Base-by-base conservation (phyloP, 2,797 vertebrate genomes). In the Ambastaia sidthimunki region DNA sequence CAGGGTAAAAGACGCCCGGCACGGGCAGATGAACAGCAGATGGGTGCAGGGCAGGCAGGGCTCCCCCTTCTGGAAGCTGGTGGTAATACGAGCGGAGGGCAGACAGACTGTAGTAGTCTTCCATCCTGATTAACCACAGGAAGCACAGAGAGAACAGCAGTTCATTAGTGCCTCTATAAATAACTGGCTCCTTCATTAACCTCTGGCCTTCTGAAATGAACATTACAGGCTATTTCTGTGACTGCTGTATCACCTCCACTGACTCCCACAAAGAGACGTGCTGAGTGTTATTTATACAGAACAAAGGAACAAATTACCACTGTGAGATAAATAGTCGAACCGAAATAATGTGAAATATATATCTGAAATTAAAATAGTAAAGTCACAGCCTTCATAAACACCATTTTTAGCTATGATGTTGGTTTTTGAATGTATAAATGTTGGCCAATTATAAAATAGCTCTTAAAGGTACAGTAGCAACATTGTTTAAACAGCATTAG, bases 11-110 rank as follows among this genome's bases (percentile, higher is more conserved):
- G 34, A 95, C 94, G 59, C 96, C 96, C 0, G 96, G 95, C 85
- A 98, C 92, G 88, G 98, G 96, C 82, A 98, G 91, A 89, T 98
- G 97, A 90, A 98, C 95, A 62, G 96, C 95, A 0, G 96, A 97
- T 0, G 94, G 96, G 89, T 98, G 97, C 63, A 98, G 92, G 0
- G 95, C 94, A 0, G 95, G 93, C 88, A 98, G 93, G 50, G 95
- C 94, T 65, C 96, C 94, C 0, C 96, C 96, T 2, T 93, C 90
- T 28, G 96, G 96, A 82, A 98, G 88, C 0, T 96, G 95, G 89
- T 97, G 98, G 92, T 97, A 98, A 71, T 96, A 96, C n/a, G 97
- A 96, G 55, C 96, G 90, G 63, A 98, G 92, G 0, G 96, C 95
- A 0, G 96, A 97, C 50, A 98, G 94, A 92, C 96, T 98, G 86